These are phyloP conservation scores for Onychomys leucogaster DNA, from an alignment of 2,797 vertebrate genomes.

Conservation along the genomic window DNA sequence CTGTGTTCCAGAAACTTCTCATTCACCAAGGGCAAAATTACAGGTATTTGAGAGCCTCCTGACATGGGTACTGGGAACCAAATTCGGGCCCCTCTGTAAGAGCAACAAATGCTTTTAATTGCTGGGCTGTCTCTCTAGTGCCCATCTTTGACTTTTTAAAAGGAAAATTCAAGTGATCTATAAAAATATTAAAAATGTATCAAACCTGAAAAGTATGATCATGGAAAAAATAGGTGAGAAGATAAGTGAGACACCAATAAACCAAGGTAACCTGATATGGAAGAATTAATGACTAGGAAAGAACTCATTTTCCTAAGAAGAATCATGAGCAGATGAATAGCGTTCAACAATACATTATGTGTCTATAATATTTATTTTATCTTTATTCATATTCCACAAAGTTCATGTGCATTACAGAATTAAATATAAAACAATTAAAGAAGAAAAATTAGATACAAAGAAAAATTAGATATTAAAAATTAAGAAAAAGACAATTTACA, in stretches of 20 bases:
- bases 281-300: constrained; percentile 41
- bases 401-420: neutral
- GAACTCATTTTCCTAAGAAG: neutral
- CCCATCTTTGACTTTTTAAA: neutral
- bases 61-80: neutral
- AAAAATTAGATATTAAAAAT: neutral
- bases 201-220: neutral
- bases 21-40: neutral
- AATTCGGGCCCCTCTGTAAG: neutral
- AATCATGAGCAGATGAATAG: neutral
- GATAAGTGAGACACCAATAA: neutral
- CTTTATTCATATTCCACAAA: neutral
- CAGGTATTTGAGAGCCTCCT: neutral
- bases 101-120: neutral
- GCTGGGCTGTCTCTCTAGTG: neutral
- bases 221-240: constrained; percentile 1
- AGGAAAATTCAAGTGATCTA: neutral
- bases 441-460: constrained; percentile 6
- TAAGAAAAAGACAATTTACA: neutral
- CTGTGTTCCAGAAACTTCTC: neutral
- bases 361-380: neutral
- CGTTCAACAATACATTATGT: neutral
- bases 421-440: constrained; percentile 29
- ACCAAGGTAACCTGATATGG: neutral
- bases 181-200: neutral